Conservation (phyloP, 2,888 invertebrate genomes). For the Lissonota sp. region DNA sequence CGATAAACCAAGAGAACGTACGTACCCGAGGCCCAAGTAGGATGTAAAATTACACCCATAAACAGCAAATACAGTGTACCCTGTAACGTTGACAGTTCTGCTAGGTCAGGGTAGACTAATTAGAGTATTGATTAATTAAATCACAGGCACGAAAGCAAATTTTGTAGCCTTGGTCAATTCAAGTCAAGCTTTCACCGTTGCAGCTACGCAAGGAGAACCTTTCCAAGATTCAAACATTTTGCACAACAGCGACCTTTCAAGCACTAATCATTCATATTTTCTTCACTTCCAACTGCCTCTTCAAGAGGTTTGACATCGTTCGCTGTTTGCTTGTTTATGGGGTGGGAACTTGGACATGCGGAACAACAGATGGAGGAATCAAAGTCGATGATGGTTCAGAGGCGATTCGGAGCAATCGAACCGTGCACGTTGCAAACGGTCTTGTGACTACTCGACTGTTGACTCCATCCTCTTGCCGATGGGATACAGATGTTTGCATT, state of each 20-base stretch:
- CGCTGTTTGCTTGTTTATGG: slow-evolving; percentile 5
- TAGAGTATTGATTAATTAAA: slow-evolving; percentile 34
- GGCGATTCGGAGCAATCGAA: not conserved
- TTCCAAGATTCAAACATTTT: too few relatives aligned
- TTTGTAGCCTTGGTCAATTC: not conserved
- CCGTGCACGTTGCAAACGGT: not conserved
- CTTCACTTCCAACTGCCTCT: too few relatives aligned
- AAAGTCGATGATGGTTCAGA: not conserved
- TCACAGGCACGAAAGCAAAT: not conserved
- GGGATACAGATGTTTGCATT: not conserved
- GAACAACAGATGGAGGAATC: not conserved
- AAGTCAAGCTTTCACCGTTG: too few relatives aligned
- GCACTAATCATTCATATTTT: too few relatives aligned
- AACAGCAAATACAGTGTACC: slow-evolving; percentile 20
- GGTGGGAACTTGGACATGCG: not conserved
- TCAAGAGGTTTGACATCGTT: not conserved
- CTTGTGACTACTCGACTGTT: not conserved
- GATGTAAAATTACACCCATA: slow-evolving; percentile 32
- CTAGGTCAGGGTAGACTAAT: slow-evolving; percentile 4
- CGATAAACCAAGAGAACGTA: slow-evolving; percentile 20
- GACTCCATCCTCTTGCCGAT: not conserved
- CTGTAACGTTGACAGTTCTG: slow-evolving; percentile 1
- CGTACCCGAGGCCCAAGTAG: slow-evolving; percentile 4
- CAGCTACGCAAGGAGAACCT: too few relatives aligned
- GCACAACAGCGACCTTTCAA: too few relatives aligned